Conservation (phyloP, 35 echinoderm and acorn worm species). For the Apostichopus parvimensis region DNA sequence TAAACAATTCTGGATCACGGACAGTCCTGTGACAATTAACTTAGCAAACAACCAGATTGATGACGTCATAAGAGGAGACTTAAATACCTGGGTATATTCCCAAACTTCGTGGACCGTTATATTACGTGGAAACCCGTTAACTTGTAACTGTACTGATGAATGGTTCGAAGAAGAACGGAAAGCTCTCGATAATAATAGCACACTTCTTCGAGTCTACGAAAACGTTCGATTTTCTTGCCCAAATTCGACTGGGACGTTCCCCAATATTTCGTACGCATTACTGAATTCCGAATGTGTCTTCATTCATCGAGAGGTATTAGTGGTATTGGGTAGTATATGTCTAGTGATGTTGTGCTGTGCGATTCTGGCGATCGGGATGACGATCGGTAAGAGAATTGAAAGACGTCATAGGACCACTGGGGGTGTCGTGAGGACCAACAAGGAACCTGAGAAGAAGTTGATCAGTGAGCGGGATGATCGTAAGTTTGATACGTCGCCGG, state of each 20-base stretch:
- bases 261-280: constrained; percentile 15
- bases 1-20: not conserved
- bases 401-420: not conserved
- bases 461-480: not conserved
- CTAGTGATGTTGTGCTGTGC: constrained; percentile 10
- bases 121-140: constrained; percentile 3
- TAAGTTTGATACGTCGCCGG: constrained; percentile 8
- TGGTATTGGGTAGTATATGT: constrained; percentile 5
- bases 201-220: constrained; percentile 11
- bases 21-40: constrained; percentile 7
- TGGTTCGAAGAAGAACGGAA: constrained; percentile 31
- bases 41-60: not conserved
- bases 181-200: not conserved
- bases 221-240: constrained; percentile 7
- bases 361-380: constrained; percentile 23
- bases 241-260: not conserved
- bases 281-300: constrained; percentile 29
- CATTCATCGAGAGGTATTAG: constrained; percentile 7
- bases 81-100: not conserved
- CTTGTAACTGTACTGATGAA: constrained; percentile 12
- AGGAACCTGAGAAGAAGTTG: constrained; percentile 26
- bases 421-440: not conserved
- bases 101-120: not conserved
- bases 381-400: not conserved
- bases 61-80: not conserved